These are phyloP conservation scores for Boloria euphrosyne DNA, from an alignment of 2,888 invertebrate genomes.

Conservation along the genomic window DNA sequence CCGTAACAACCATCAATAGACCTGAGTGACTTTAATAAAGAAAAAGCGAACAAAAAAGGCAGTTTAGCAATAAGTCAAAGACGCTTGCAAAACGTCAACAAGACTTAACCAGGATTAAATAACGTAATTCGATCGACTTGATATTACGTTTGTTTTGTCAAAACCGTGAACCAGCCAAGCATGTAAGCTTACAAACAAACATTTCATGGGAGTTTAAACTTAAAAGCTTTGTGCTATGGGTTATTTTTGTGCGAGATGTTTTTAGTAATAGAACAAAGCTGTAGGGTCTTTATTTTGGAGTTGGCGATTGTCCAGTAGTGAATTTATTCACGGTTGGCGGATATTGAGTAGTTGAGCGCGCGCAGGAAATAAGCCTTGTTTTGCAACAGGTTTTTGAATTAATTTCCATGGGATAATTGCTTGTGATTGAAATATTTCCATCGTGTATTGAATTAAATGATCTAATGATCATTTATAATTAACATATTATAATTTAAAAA, in stretches of 20 bases:
- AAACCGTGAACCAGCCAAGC: conserved; percentile 12
- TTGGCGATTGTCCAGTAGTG: conserved; percentile 52
- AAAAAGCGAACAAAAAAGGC: background rate
- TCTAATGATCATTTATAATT: no score
- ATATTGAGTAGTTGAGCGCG: conserved; percentile 49
- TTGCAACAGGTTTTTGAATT: conserved; percentile 13
- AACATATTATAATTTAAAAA: no score
- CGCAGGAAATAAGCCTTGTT: conserved; percentile 33
- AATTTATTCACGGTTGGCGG: conserved; percentile 57
- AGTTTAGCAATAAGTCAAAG: conserved; percentile 1
- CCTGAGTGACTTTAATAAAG: no score
- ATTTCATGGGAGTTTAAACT: background rate
- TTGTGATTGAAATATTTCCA: background rate
- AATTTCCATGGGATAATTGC: conserved; percentile 1
- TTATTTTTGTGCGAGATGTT: conserved; percentile 1
- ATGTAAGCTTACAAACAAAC: background rate
- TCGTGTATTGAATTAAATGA: no score
- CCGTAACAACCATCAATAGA: no score
- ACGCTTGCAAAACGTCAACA: conserved; percentile 26
- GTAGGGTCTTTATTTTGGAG: conserved; percentile 29
- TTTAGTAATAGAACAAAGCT: conserved; percentile 1
- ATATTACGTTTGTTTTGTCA: conserved; percentile 6
- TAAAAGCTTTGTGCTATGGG: background rate
- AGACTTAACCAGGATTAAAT: conserved; percentile 23
- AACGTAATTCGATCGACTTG: conserved; percentile 9